Conservation (phyloP, 2,113 vertebrate genomes). For the Trematomus loennbergii region DNA sequence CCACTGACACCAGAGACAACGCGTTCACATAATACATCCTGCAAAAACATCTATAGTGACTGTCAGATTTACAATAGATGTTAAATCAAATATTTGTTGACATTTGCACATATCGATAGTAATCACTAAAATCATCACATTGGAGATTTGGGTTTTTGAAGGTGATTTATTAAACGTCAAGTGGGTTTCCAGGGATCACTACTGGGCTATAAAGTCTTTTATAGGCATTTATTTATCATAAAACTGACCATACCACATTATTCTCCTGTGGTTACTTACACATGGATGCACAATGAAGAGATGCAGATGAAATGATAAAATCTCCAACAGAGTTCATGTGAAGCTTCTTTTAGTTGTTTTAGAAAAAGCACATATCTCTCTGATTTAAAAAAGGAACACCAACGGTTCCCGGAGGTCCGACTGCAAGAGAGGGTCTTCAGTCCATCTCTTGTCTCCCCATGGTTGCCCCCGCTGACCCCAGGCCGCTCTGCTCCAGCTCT, state of each 20-base stretch:
- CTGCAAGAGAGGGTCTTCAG: background rate
- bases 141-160: background rate
- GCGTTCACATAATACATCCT: background rate
- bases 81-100: too few relatives aligned
- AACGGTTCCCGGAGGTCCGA: background rate
- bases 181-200: background rate
- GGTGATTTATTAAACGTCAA: slow-evolving; percentile 14
- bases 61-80: too few relatives aligned
- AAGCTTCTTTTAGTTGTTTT: background rate
- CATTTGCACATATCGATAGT: too few relatives aligned
- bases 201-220: background rate
- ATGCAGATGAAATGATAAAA: background rate
- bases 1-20: background rate
- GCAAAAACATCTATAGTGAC: too few relatives aligned
- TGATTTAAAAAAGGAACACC: background rate
- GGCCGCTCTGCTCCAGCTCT: slow-evolving; percentile 90
- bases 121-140: too few relatives aligned
- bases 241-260: background rate
- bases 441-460: slow-evolving; percentile 22
- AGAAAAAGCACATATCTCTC: background rate
- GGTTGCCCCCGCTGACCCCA: slow-evolving; percentile 70
- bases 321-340: slow-evolving; percentile 5
- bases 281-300: background rate
- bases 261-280: background rate
- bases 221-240: background rate